Conservation (phyloP, 2,113 vertebrate genomes). For the Leptosomus discolor region DNA sequence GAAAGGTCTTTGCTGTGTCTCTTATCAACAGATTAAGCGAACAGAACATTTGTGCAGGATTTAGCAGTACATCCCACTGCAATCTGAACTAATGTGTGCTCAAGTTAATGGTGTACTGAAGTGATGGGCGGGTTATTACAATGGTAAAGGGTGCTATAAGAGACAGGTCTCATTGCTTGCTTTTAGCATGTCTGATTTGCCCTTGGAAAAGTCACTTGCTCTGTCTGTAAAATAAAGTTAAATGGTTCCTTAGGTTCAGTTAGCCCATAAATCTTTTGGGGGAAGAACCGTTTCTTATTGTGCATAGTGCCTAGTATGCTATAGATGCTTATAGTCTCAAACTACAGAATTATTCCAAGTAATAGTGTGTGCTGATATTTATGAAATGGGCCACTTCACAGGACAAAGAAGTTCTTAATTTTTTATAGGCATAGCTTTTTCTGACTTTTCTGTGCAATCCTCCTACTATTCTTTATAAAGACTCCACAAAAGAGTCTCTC, state of each 20-base stretch:
- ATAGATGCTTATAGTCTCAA: neutral
- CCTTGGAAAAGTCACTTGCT: neutral
- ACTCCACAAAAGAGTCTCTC: neutral
- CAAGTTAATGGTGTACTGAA: neutral
- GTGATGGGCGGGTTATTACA: neutral
- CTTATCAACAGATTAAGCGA: conserved; percentile 32
- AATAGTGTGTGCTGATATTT: neutral
- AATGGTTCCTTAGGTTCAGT: neutral
- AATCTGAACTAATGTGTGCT: neutral
- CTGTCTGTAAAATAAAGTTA: neutral
- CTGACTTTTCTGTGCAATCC: neutral
- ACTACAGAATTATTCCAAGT: neutral
- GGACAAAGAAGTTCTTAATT: neutral
- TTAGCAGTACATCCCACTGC: neutral
- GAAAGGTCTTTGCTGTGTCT: conserved; percentile 42
- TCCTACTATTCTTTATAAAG: neutral
- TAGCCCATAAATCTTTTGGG: neutral
- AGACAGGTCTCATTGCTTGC: neutral
- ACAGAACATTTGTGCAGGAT: neutral
- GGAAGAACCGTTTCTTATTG: neutral
- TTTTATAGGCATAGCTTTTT: neutral
- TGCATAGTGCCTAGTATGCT: neutral
- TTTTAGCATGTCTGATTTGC: neutral
- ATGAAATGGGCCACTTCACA: neutral
- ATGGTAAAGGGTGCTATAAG: neutral